Evolutionary conservation across 2,888 invertebrate genomes (phyloP).

Genomic region (Pseudeuparius sepicola): DNA sequence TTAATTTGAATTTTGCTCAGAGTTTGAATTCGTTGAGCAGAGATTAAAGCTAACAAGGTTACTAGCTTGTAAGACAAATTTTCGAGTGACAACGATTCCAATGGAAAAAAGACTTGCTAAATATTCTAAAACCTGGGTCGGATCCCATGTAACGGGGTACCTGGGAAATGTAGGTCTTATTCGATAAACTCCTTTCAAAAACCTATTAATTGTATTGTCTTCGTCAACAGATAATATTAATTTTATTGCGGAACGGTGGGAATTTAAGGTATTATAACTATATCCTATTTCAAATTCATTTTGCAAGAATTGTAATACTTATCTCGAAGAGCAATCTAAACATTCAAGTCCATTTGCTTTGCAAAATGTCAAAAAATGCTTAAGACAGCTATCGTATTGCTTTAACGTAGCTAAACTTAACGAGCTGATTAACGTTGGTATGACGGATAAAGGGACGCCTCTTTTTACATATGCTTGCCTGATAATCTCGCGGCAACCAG

Average conservation of each 20-base stretch:
- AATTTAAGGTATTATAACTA: conserved; percentile 22
- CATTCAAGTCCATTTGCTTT: too few relatives aligned
- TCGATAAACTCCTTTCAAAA: conserved; percentile 21
- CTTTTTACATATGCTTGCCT: conserved; percentile 22
- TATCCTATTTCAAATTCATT: too few relatives aligned
- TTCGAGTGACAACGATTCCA: conserved; percentile 14
- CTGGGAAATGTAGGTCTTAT: conserved; percentile 19
- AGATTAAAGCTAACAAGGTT: too few relatives aligned
- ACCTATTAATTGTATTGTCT: conserved; percentile 20
- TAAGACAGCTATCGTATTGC: too few relatives aligned
- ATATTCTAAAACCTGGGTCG: conserved; percentile 15
- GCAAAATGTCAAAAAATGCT: too few relatives aligned
- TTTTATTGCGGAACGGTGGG: conserved; percentile 21
- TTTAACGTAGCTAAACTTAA: too few relatives aligned
- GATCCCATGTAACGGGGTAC: conserved; percentile 27
- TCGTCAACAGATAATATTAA: conserved; percentile 16
- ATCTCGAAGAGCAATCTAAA: too few relatives aligned
- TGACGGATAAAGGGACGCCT: too few relatives aligned
- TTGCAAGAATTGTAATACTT: too few relatives aligned
- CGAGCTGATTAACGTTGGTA: too few relatives aligned
- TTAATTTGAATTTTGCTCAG: conserved; percentile 13
- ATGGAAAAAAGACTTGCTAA: conserved; percentile 10
- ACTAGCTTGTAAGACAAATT: too few relatives aligned
- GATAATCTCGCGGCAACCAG: conserved; percentile 27
- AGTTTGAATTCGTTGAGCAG: conserved; percentile 16